phyloP scores from a whole-genome alignment of 2,797 vertebrate species.

The Smutsia gigantea region DNA sequence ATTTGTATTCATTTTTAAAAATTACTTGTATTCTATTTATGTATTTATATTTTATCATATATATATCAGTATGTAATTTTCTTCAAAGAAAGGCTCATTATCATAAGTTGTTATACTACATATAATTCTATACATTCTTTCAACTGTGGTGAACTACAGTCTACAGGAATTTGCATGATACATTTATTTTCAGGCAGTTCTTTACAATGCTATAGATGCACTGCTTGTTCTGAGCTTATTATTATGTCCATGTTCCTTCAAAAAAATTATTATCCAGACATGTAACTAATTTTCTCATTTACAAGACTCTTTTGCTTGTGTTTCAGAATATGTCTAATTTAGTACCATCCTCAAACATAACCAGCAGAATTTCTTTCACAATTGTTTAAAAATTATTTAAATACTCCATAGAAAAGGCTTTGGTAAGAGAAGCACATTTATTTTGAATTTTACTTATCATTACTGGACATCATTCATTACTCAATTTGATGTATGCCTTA shows the following conservation, averaged over 20 bases:
- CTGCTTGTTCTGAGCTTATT: background rate
- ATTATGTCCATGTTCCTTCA: background rate
- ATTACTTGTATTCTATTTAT: background rate
- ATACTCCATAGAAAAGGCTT: background rate
- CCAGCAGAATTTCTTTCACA: background rate
- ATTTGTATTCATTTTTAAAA: background rate
- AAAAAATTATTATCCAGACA: background rate
- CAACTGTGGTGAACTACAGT: background rate
- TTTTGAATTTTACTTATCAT: background rate
- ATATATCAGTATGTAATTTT: background rate
- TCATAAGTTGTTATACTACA: background rate
- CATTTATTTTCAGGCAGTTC: background rate
- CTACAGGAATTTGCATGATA: background rate
- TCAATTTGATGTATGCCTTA: background rate
- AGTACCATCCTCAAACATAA: background rate
- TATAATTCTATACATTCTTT: background rate
- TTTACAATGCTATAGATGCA: background rate
- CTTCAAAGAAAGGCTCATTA: background rate
- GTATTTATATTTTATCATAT: background rate
- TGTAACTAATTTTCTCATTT: background rate
- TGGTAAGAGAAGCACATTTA: background rate
- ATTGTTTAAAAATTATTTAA: background rate
- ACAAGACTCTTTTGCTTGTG: background rate
- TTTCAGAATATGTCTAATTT: background rate
- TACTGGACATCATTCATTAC: background rate